phyloP scores from a whole-genome alignment of 2,888 invertebrate genomes.

The Brachyptera putata region DNA sequence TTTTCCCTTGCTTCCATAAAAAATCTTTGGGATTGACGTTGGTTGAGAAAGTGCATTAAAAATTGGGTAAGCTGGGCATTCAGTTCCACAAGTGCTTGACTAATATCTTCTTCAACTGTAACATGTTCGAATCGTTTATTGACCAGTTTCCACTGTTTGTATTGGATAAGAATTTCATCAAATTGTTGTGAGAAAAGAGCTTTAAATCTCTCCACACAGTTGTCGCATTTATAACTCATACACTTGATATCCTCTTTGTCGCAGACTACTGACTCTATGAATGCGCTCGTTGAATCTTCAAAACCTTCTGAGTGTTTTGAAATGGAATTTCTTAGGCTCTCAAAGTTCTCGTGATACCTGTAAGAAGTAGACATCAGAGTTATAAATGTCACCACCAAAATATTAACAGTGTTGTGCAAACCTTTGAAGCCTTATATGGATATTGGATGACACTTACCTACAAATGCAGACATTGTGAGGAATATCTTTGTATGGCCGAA shows the following conservation, averaged over 20 bases:
- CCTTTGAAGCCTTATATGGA: too few relatives aligned
- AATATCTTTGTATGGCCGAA: neutral
- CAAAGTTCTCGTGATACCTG: constrained; percentile 6
- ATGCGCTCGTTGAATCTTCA: neutral
- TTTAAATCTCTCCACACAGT: too few relatives aligned
- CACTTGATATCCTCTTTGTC: neutral
- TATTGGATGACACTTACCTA: too few relatives aligned
- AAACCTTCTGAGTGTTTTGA: neutral
- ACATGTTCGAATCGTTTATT: neutral
- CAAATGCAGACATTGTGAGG: neutral
- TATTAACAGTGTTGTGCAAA: too few relatives aligned
- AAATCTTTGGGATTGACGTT: neutral
- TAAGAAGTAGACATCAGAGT: too few relatives aligned
- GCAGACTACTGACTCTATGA: neutral
- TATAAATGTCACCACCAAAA: too few relatives aligned
- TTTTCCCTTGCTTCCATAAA: neutral
- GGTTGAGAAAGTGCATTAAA: constrained; percentile 5
- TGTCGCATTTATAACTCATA: neutral
- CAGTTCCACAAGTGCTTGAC: neutral
- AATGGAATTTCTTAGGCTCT: neutral
- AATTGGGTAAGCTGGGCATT: neutral
- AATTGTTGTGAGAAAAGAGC: neutral
- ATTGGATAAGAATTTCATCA: neutral
- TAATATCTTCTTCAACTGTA: neutral
- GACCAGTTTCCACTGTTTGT: neutral